Percentiles rank a stretch among this genome's conserved stretches.
Evolutionary conservation across 1,140 invertebrate species (phyloP).

Genomic region (Notospermus geniculatus): DNA sequence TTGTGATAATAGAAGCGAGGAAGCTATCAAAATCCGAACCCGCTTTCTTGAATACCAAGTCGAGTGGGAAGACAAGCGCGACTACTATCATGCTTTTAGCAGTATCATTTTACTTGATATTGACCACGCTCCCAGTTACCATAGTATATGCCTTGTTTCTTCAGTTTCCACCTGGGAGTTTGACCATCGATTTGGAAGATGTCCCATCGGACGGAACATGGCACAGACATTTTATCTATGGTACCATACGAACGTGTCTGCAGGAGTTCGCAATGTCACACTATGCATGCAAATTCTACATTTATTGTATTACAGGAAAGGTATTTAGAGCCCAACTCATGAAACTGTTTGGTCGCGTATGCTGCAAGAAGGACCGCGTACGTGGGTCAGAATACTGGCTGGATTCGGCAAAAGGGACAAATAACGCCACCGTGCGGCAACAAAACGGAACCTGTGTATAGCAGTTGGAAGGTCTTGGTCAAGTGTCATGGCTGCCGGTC

Average conservation of each 20-base stretch:
- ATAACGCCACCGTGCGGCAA: not conserved
- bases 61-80: constrained; percentile 21
- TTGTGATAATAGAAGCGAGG: constrained; percentile 46
- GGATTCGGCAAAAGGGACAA: not conserved
- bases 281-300: constrained; percentile 52
- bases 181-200: constrained; percentile 14
- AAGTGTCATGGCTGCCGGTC: too few relatives aligned
- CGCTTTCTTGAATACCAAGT: constrained; percentile 16
- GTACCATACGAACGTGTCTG: constrained; percentile 38
- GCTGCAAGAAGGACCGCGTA: not conserved
- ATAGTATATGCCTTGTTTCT: constrained; percentile 42
- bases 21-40: constrained; percentile 34
- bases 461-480: not conserved
- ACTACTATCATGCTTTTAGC: constrained; percentile 48
- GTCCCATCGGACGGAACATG: constrained; percentile 33
- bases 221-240: constrained; percentile 40
- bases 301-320: constrained; percentile 49
- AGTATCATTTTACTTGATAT: constrained; percentile 53
- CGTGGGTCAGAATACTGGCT: not conserved
- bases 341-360: constrained; percentile 27
- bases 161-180: constrained; percentile 27
- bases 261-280: constrained; percentile 50
- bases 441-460: constrained; percentile 9
- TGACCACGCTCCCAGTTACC: constrained; percentile 47
- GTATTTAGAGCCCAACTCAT: constrained; percentile 41